phyloP scores from a whole-genome alignment of 64 coral and sea anemone species.

The Catalaphyllia jardinei region DNA sequence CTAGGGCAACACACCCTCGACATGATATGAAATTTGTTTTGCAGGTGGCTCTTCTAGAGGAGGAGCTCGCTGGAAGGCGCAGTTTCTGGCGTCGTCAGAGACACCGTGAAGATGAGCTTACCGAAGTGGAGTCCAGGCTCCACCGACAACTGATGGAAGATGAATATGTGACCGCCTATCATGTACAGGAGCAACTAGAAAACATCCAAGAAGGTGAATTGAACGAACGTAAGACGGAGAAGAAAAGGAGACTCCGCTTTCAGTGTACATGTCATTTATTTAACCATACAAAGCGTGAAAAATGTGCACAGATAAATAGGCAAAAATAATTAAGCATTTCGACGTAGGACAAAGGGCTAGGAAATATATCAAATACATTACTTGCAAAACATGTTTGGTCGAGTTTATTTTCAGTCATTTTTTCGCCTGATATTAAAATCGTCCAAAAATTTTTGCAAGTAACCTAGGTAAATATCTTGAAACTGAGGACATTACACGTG shows the following conservation, averaged over 20 bases:
- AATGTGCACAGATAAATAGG: too few species aligned
- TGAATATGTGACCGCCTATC: slow-evolving; percentile 73
- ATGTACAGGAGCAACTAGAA: slow-evolving; percentile 81
- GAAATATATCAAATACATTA: too few species aligned
- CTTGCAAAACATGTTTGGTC: too few species aligned
- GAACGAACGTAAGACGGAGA: too few species aligned
- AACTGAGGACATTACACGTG: too few species aligned
- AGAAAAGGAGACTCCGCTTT: too few species aligned
- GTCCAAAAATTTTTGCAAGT: too few species aligned
- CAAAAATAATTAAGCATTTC: too few species aligned
- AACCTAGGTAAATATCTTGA: too few species aligned
- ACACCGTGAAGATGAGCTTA: slow-evolving; percentile 91
- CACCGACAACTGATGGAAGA: slow-evolving; percentile 83
- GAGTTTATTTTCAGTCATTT: too few species aligned
- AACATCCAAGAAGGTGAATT: slow-evolving; percentile 80
- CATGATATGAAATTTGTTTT: neutral
- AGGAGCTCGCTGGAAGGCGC: slow-evolving; percentile 86
- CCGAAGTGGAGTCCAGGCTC: slow-evolving; percentile 63
- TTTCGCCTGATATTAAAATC: too few species aligned
- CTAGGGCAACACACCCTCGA: neutral
- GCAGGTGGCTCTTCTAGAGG: slow-evolving; percentile 90
- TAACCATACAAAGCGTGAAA: neutral
- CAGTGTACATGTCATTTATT: neutral
- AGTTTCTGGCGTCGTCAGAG: slow-evolving; percentile 99
- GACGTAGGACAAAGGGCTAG: too few species aligned